Evolutionary conservation across 2,797 vertebrate species (phyloP).

Genomic region (Enteromius argenteus): DNA sequence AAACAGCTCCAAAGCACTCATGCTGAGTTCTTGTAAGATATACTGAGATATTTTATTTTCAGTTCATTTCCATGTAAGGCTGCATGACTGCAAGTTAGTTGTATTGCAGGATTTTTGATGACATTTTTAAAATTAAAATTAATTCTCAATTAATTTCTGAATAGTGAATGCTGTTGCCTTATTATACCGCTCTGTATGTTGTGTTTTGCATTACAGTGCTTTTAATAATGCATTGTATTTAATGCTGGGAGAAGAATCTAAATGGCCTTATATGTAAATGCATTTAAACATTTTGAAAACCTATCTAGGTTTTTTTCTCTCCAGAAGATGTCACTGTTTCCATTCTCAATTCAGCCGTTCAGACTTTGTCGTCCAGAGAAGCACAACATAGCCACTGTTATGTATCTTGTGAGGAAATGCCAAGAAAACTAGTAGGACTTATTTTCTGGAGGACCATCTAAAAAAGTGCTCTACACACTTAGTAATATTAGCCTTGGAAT

Average conservation of each 20-base stretch:
- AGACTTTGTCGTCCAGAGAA: slow-evolving; percentile 80
- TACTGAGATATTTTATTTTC: too few relatives aligned
- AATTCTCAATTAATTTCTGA: background rate
- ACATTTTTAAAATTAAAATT: background rate
- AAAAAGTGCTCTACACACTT: background rate
- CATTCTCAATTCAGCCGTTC: slow-evolving; percentile 65
- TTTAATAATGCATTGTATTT: background rate
- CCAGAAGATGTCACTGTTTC: slow-evolving; percentile 61
- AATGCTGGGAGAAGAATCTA: background rate
- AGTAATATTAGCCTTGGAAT: background rate
- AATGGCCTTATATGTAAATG: background rate
- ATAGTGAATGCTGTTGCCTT: background rate
- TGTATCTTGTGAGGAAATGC: slow-evolving; percentile 69
- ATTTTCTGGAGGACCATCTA: background rate
- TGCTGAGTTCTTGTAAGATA: too few relatives aligned
- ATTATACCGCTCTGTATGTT: background rate
- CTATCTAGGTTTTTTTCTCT: slow-evolving; percentile 19
- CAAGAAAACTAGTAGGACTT: slow-evolving; percentile 50
- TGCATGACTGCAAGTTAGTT: background rate
- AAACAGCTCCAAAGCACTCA: background rate
- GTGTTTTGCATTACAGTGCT: background rate
- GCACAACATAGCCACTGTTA: slow-evolving; percentile 79
- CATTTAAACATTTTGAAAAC: background rate
- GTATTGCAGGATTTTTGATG: too few relatives aligned
- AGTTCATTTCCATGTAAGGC: background rate